phyloP scores from a whole-genome alignment of 2,888 invertebrate genomes.

The Lumbricus terrestris region DNA sequence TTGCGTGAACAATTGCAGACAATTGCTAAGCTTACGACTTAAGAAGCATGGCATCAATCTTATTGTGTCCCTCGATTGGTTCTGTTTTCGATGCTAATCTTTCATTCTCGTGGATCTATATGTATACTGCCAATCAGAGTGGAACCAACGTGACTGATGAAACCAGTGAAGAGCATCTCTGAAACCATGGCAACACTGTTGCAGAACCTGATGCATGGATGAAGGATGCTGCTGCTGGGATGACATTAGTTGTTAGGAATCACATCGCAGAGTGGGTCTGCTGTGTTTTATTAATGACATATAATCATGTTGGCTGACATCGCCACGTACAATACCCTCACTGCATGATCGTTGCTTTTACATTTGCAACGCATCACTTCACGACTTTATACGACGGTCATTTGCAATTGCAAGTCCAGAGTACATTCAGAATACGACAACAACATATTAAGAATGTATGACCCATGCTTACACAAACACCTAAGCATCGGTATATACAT shows the following conservation, averaged over 20 bases:
- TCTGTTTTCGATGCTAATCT: neutral
- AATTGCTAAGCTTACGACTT: neutral
- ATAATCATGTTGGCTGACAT: neutral
- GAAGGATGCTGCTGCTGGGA: neutral
- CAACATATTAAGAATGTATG: neutral
- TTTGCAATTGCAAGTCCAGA: conserved; percentile 3
- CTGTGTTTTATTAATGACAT: neutral
- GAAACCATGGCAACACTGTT: neutral
- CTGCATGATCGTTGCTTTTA: neutral
- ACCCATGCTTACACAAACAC: neutral
- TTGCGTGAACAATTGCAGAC: neutral
- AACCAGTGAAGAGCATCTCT: neutral
- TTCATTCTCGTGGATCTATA: neutral
- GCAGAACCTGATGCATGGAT: neutral
- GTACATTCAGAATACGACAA: neutral
- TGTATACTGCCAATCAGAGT: neutral
- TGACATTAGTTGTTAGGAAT: neutral
- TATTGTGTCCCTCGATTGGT: neutral
- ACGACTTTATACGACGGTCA: neutral
- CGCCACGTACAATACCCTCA: neutral
- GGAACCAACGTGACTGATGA: neutral
- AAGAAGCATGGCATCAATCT: too few species aligned
- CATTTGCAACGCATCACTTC: neutral
- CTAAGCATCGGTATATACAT: too few species aligned
- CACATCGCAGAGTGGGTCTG: neutral